phyloP scores from a whole-genome alignment of 2,797 vertebrate genomes.

The Anomalospiza imberbis region DNA sequence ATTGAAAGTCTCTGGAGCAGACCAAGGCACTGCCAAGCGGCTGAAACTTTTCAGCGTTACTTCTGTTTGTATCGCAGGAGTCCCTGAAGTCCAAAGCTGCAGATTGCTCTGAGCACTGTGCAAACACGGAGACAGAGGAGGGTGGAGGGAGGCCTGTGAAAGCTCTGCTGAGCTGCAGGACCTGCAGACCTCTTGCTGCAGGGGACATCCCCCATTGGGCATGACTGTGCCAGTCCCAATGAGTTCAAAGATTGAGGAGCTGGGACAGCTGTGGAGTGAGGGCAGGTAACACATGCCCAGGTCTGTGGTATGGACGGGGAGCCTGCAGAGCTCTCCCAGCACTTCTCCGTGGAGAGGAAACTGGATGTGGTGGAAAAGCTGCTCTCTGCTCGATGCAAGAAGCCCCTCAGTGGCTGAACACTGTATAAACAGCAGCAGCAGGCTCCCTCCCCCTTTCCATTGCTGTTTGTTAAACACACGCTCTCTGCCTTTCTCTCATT shows the following conservation, averaged over 20 bases:
- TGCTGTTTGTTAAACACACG: slow-evolving; percentile 67
- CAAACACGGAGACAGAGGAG: not conserved
- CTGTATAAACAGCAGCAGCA: slow-evolving; percentile 64
- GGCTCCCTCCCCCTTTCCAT: slow-evolving; percentile 59
- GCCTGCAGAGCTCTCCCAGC: not conserved
- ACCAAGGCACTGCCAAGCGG: not conserved
- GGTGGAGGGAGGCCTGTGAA: not conserved
- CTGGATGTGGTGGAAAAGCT: slow-evolving; percentile 36
- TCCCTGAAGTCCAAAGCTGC: not conserved
- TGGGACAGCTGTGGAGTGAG: not conserved
- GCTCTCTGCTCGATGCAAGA: slow-evolving; percentile 52
- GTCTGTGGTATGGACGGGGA: not conserved
- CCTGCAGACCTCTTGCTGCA: not conserved
- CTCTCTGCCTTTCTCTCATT: slow-evolving; percentile 59
- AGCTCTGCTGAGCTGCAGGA: not conserved
- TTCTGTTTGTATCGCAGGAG: not conserved
- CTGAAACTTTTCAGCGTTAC: not conserved
- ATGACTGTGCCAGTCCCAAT: not conserved
- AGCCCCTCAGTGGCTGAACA: slow-evolving; percentile 70
- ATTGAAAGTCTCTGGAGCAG: not conserved
- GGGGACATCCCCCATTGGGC: not conserved
- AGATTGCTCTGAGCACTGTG: not conserved
- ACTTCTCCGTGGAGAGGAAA: not conserved
- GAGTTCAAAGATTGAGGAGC: not conserved
- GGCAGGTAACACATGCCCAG: not conserved